Evolutionary conservation across 2,113 vertebrate genomes (phyloP).

Genomic region (Ailurus styani): DNA sequence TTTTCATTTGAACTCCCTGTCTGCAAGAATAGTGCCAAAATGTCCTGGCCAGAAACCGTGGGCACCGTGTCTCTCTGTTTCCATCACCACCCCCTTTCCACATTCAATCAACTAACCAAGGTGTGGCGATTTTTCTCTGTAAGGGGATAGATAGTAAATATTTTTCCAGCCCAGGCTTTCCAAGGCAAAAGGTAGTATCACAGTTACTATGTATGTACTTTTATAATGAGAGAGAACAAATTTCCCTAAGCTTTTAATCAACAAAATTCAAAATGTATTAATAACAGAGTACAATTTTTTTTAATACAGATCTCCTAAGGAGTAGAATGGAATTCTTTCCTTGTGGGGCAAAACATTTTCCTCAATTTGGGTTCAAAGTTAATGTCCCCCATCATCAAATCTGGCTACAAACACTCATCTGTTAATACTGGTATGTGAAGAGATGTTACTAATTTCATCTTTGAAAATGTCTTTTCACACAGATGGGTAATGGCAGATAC

Average conservation of each 20-base stretch:
- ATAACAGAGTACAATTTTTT: neutral
- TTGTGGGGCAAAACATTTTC: neutral
- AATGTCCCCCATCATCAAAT: neutral
- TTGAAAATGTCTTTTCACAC: neutral
- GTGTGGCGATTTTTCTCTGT: neutral
- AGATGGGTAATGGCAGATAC: neutral
- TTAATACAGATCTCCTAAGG: neutral
- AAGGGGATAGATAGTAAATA: neutral
- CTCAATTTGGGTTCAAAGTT: neutral
- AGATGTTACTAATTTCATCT: slow-evolving; percentile 10
- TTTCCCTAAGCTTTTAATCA: neutral
- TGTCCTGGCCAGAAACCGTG: neutral
- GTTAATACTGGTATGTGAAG: neutral
- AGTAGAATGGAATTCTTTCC: neutral
- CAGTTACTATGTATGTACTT: neutral
- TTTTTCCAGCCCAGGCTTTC: neutral
- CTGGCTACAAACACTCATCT: neutral
- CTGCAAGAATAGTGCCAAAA: neutral
- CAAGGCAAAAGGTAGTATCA: neutral
- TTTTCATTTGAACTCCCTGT: neutral
- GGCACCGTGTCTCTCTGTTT: neutral
- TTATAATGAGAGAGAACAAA: neutral
- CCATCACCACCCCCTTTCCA: neutral
- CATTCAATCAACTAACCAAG: neutral
- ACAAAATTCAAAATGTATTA: neutral